Evolutionary conservation across 2,888 invertebrate species (phyloP), one percentile per base, ranked within the genome.

Genomic region (Cheilosia urbana): DNA sequence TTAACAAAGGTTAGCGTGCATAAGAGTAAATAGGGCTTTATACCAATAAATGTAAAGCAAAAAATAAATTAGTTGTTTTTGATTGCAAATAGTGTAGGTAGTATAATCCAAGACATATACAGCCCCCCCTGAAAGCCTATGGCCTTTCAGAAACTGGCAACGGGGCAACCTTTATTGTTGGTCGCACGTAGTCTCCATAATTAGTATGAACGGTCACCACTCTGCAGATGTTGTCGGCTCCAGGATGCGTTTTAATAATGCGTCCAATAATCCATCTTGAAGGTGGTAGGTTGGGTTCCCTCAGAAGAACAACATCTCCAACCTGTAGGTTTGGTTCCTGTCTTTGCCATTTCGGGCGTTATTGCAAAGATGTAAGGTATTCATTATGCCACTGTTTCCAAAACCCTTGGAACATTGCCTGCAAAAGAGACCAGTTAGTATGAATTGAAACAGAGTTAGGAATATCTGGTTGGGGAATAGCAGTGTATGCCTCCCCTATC

Each of bases 101-200:
- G 13, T 37, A 37, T 1, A 1, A 13, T 37, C 37, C 13, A 11
- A 37, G 13, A 58, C 53, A n/a, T n/a, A 72, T 72, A 27, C 72
- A 51, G 53, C 72, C 37, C 37, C 37, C 37, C 37, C 37, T 37
- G 37, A 37, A 37, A 37, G 37, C 37, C 13, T 37, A 37, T 4
- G 37, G 37, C 3, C 58, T 68, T 76, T 76, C 76, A 76, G 66
- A 53, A 24, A 65, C 27, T 21, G 78, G 72, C 13, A 80, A 49
- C 4, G 40, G 30, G 1, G 80, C 42, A 0, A 73, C 13, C 40
- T 80, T 73, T 1, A 58, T 21, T 11, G 45, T 51, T 1, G 73
- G 73, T 34, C 80, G 66, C 27, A 47, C 13, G 37, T 68, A 80
- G 19, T 60, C 40, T 9, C 66, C 76, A 51, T 13, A 40, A 1